A percentile compares a stretch with the other conserved stretches of the same genome.
Conservation (phyloP, 2,113 vertebrate species). For the Garra rufa region DNA sequence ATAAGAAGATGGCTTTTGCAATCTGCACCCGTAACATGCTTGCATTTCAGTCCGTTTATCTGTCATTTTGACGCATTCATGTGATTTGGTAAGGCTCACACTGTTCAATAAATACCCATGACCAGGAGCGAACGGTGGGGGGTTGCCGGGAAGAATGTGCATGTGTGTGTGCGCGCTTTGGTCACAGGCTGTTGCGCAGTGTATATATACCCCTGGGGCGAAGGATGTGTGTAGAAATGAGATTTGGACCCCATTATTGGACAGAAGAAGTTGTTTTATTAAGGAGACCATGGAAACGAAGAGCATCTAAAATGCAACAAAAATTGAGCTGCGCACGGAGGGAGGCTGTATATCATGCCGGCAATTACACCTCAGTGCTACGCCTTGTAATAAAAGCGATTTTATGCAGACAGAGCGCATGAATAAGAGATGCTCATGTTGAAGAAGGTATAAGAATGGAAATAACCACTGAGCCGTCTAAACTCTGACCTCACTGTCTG, state of each 20-base stretch:
- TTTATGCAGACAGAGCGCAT: slow-evolving; percentile 59
- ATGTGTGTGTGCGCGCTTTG: slow-evolving; percentile 27
- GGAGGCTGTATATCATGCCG: slow-evolving; percentile 61
- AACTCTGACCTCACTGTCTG: slow-evolving; percentile 23
- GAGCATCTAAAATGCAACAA: slow-evolving; percentile 57
- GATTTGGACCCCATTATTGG: slow-evolving; percentile 50
- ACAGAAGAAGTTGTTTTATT: slow-evolving; percentile 63
- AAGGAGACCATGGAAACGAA: slow-evolving; percentile 50
- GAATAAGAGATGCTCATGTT: slow-evolving; percentile 34
- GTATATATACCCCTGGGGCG: slow-evolving; percentile 44
- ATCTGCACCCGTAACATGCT: slow-evolving; percentile 51
- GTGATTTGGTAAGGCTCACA: slow-evolving; percentile 51
- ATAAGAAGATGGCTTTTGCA: slow-evolving; percentile 59
- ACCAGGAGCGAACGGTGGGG: slow-evolving; percentile 42
- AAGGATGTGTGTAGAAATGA: slow-evolving; percentile 49
- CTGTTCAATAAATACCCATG: slow-evolving; percentile 57
- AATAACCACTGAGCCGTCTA: slow-evolving; percentile 44
- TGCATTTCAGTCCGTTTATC: slow-evolving; percentile 61
- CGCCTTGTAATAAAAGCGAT: slow-evolving; percentile 62
- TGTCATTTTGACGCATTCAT: slow-evolving; percentile 64
- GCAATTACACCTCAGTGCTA: slow-evolving; percentile 65
- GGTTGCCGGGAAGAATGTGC: not conserved
- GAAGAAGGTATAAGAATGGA: slow-evolving; percentile 38
- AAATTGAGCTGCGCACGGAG: slow-evolving; percentile 56
- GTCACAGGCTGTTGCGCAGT: slow-evolving; percentile 46